phyloP scores from a whole-genome alignment of 2,888 invertebrate species.

The Apamea anceps region DNA sequence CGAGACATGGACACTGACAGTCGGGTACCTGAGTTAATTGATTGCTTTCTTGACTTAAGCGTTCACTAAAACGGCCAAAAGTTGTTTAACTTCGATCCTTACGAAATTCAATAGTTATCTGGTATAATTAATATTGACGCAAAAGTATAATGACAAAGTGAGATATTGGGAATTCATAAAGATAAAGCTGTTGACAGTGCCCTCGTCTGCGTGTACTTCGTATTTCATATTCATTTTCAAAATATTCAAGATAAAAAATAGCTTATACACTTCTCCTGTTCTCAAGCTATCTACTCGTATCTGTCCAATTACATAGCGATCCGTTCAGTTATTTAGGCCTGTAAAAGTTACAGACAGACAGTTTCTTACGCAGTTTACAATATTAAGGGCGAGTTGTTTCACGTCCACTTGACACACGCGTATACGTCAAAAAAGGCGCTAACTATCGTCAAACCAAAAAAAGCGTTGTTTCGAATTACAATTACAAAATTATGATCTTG shows the following conservation, averaged over 20 bases:
- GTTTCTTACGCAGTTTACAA: background rate
- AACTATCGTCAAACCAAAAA: too few species aligned
- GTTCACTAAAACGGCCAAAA: background rate
- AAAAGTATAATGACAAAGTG: background rate
- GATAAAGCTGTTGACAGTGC: too few species aligned
- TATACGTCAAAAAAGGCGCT: too few species aligned
- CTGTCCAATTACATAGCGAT: background rate
- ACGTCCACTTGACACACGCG: too few species aligned
- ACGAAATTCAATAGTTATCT: background rate
- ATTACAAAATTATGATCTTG: too few species aligned
- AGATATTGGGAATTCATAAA: too few species aligned
- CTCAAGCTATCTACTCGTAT: background rate
- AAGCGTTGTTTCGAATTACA: too few species aligned
- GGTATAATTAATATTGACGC: background rate
- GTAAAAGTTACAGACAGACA: background rate
- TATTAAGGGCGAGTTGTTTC: too few species aligned
- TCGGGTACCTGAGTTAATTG: background rate
- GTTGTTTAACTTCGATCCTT: conserved; percentile 2
- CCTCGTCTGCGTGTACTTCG: too few species aligned
- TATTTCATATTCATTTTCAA: too few species aligned
- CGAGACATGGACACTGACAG: background rate
- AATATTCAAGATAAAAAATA: too few species aligned
- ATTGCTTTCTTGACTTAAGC: conserved; percentile 15
- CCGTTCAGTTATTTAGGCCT: background rate
- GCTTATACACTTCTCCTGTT: too few species aligned